Conservation (phyloP, 1,140 invertebrate species). For the Dendrolimus punctatus region DNA sequence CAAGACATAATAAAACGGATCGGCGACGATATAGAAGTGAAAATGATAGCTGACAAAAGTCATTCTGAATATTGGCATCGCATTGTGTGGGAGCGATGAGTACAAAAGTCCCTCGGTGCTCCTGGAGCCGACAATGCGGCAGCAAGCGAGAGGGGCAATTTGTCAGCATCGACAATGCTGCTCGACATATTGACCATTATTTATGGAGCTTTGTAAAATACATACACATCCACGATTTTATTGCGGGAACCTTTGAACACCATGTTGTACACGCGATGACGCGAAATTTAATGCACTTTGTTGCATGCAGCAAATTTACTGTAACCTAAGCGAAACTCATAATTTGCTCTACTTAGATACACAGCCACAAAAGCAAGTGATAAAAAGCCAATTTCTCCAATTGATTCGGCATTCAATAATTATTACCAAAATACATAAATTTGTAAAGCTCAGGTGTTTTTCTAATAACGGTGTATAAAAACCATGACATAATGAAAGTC, state of each 20-base stretch:
- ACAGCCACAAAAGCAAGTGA: no score
- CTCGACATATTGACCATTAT: constrained; percentile 68
- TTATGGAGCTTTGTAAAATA: constrained; percentile 61
- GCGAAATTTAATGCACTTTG: constrained; percentile 31
- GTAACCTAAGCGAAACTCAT: no score
- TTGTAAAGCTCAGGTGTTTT: neutral
- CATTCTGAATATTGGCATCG: constrained; percentile 35
- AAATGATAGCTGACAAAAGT: constrained; percentile 60
- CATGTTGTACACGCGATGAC: constrained; percentile 60
- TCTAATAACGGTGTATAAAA: constrained; percentile 14
- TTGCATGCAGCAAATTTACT: constrained; percentile 20
- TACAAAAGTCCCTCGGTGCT: constrained; percentile 42
- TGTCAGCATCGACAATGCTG: constrained; percentile 66
- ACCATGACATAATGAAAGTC: constrained; percentile 31
- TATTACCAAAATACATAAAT: constrained; percentile 3
- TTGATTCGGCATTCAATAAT: neutral
- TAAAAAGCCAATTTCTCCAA: no score
- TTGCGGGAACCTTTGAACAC: constrained; percentile 57
- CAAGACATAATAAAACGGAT: constrained; percentile 47
- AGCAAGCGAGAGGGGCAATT: constrained; percentile 60
- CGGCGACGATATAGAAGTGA: constrained; percentile 41
- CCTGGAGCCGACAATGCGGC: constrained; percentile 60
- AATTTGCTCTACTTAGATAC: no score
- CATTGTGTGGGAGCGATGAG: constrained; percentile 38
- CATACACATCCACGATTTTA: constrained; percentile 45